A percentile compares a stretch with the other conserved stretches of the same genome.
Conservation (phyloP, 2,888 invertebrate genomes). For the Chrysotoxum bicinctum region DNA sequence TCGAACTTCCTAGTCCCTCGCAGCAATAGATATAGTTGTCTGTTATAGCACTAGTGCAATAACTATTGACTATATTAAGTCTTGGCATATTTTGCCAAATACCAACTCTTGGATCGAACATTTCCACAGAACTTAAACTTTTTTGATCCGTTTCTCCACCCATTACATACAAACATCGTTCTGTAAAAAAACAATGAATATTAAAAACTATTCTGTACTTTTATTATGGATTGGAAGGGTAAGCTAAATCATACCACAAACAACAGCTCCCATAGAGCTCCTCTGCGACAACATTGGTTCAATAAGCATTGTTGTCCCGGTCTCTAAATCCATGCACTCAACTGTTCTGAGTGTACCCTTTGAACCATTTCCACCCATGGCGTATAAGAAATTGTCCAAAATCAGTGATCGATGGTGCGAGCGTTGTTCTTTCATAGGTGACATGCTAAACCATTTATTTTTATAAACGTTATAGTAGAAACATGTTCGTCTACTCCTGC, state of each 20-base stretch:
- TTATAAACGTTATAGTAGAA: constrained; percentile 77
- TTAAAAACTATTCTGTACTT: neutral
- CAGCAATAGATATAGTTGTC: constrained; percentile 76
- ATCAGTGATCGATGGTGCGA: constrained; percentile 77
- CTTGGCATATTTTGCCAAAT: constrained; percentile 75
- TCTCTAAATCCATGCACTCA: constrained; percentile 76
- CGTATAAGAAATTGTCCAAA: constrained; percentile 75
- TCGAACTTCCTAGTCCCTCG: constrained; percentile 76
- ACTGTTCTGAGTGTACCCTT: constrained; percentile 74
- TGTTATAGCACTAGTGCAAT: constrained; percentile 76
- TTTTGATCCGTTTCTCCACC: constrained; percentile 76
- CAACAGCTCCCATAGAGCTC: constrained; percentile 77
- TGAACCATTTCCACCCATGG: constrained; percentile 75
- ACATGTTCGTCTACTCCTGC: constrained; percentile 74
- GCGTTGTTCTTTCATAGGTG: constrained; percentile 73
- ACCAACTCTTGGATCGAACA: constrained; percentile 76
- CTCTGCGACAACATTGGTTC: constrained; percentile 76
- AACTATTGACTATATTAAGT: constrained; percentile 76
- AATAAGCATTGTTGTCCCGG: constrained; percentile 73
- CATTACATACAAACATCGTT: constrained; percentile 76
- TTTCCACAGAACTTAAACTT: constrained; percentile 75
- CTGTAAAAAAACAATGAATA: constrained; percentile 46
- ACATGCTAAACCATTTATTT: constrained; percentile 75
- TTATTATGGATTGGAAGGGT: neutral
- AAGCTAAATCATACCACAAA: constrained; percentile 68